These are phyloP conservation scores for Triplophysa yarkandensis DNA, from an alignment of 2,797 vertebrate species.

Conservation along the genomic window DNA sequence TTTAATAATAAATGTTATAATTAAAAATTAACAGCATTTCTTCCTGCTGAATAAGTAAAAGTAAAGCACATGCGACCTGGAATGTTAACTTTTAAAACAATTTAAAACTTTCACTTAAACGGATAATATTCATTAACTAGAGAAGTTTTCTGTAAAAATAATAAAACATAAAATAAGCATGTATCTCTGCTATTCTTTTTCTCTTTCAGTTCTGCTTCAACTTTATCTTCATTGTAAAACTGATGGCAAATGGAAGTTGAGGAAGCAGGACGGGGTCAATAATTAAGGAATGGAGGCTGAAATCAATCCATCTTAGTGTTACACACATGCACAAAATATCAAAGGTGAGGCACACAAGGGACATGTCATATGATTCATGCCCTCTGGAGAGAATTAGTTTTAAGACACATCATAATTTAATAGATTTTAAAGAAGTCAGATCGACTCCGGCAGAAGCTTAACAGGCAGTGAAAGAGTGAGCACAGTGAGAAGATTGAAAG, in stretches of 20 bases:
- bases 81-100: constrained; percentile 36
- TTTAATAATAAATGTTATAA: constrained; percentile 77
- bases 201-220: constrained; percentile 40
- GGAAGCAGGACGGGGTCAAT: constrained; percentile 68
- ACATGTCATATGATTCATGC: constrained; percentile 78
- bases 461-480: constrained; percentile 10
- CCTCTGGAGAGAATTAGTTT: constrained; percentile 71
- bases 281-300: constrained; percentile 74
- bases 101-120: constrained; percentile 52
- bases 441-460: constrained; percentile 63
- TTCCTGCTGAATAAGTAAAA: constrained; percentile 70
- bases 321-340: constrained; percentile 75
- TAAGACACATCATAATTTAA: constrained; percentile 79
- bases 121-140: constrained; percentile 14
- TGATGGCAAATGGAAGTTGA: constrained; percentile 63
- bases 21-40: constrained; percentile 73
- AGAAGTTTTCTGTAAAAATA: not conserved
- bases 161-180: constrained; percentile 44
- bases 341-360: constrained; percentile 69
- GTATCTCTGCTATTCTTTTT: constrained; percentile 41
- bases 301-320: constrained; percentile 74
- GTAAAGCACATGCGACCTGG: constrained; percentile 52
- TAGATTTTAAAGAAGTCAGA: constrained; percentile 76
- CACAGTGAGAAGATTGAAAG: constrained; percentile 64
- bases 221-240: constrained; percentile 56